Conservation (phyloP, 2,888 invertebrate genomes). For the Epinotia demarniana region DNA sequence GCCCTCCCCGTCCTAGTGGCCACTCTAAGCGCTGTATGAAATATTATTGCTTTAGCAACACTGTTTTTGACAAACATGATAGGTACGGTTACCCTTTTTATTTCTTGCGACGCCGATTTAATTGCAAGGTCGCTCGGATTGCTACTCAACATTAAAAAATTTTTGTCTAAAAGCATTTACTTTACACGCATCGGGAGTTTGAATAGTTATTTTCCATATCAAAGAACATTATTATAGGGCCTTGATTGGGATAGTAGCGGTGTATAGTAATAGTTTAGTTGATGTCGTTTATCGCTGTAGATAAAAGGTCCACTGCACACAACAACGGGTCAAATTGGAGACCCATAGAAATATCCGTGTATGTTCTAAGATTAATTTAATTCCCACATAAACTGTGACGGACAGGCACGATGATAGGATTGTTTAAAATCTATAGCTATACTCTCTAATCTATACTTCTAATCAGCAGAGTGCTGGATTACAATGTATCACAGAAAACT, state of each 20-base stretch:
- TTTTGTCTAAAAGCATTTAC: too few relatives aligned
- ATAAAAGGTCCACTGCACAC: too few relatives aligned
- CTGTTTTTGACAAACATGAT: conserved; percentile 33
- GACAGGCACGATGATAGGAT: neutral
- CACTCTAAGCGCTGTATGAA: conserved; percentile 58
- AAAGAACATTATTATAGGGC: neutral
- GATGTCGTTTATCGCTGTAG: too few relatives aligned
- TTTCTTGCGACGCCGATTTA: neutral
- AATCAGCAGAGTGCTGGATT: conserved; percentile 16
- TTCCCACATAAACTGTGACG: neutral
- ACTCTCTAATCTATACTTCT: neutral
- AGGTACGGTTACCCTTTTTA: neutral
- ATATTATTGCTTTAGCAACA: conserved; percentile 48
- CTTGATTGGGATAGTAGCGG: too few relatives aligned
- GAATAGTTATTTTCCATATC: neutral
- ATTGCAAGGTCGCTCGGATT: conserved; percentile 14
- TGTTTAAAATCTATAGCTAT: neutral
- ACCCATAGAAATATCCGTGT: too few relatives aligned
- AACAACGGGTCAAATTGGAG: too few relatives aligned
- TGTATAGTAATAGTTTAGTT: too few relatives aligned
- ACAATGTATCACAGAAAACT: conserved; percentile 10
- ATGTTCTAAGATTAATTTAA: neutral
- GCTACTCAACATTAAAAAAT: neutral
- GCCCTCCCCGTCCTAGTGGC: conserved; percentile 59
- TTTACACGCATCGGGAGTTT: neutral